Conservation (phyloP, 2,113 vertebrate species). For the Anarrhichthys ocellatus region DNA sequence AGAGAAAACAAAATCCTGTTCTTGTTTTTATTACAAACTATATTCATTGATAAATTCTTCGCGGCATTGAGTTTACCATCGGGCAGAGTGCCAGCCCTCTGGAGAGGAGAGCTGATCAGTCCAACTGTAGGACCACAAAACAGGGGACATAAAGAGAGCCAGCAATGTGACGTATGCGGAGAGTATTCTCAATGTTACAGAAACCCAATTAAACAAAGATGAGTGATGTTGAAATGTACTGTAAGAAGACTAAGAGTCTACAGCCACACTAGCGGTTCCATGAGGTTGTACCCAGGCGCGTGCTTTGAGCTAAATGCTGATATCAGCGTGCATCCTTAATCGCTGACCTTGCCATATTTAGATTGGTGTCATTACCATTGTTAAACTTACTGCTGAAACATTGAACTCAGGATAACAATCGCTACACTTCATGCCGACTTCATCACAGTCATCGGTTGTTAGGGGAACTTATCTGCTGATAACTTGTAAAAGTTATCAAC, state of each 20-base stretch:
- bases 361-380: neutral
- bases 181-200: slow-evolving; percentile 8
- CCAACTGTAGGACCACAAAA: slow-evolving; percentile 9
- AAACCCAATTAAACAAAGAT: slow-evolving; percentile 2
- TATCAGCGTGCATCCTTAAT: neutral
- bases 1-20: too few relatives aligned
- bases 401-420: neutral
- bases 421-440: neutral
- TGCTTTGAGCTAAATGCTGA: neutral
- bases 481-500: slow-evolving; percentile 10
- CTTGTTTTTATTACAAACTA: too few relatives aligned
- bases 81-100: slow-evolving; percentile 47
- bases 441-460: neutral
- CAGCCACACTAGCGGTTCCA: neutral
- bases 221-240: slow-evolving; percentile 7
- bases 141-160: neutral
- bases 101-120: slow-evolving; percentile 29
- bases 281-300: neutral
- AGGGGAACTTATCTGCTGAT: slow-evolving; percentile 1
- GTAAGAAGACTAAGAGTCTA: neutral
- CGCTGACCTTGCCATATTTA: neutral
- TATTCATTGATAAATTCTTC: slow-evolving; percentile 62
- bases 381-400: neutral
- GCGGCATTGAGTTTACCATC: slow-evolving; percentile 53
- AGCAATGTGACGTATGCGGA: slow-evolving; percentile 1